These are phyloP conservation scores for Struthidea cinerea DNA, from an alignment of 2,113 vertebrate genomes.

Conservation along the genomic window DNA sequence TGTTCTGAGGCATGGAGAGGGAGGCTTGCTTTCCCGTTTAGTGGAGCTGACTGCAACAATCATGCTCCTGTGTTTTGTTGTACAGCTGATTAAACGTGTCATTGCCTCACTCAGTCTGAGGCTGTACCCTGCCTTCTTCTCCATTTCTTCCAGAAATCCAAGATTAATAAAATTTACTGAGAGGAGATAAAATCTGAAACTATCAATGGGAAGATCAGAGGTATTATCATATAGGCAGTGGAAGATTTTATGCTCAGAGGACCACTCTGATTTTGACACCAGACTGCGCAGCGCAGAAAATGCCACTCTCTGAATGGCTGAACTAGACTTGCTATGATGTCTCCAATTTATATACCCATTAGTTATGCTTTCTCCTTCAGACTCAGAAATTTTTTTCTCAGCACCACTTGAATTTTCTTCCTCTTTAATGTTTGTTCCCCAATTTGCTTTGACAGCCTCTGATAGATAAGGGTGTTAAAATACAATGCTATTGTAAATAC, in stretches of 20 bases:
- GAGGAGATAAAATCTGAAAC: slow-evolving; percentile 7
- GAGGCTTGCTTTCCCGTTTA: background rate
- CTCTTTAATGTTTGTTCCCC: background rate
- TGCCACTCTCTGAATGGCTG: background rate
- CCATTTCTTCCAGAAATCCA: background rate
- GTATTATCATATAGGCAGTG: background rate
- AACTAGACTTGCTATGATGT: background rate
- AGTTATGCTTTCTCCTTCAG: background rate
- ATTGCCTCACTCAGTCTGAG: background rate
- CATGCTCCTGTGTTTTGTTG: background rate
- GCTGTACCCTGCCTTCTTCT: background rate
- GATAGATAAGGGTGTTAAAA: background rate
- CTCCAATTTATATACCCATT: background rate
- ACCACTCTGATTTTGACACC: background rate
- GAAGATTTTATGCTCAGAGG: background rate
- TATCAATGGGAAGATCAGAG: background rate
- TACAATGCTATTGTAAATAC: background rate
- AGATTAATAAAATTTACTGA: background rate
- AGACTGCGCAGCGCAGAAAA: background rate
- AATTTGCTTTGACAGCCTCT: background rate
- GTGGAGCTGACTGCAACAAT: background rate
- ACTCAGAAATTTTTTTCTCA: background rate
- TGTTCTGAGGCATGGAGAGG: background rate
- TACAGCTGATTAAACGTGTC: background rate
- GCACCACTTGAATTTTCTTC: background rate